Evolutionary conservation across 2,797 vertebrate genomes (phyloP).

Genomic region (Myotis myotis): DNA sequence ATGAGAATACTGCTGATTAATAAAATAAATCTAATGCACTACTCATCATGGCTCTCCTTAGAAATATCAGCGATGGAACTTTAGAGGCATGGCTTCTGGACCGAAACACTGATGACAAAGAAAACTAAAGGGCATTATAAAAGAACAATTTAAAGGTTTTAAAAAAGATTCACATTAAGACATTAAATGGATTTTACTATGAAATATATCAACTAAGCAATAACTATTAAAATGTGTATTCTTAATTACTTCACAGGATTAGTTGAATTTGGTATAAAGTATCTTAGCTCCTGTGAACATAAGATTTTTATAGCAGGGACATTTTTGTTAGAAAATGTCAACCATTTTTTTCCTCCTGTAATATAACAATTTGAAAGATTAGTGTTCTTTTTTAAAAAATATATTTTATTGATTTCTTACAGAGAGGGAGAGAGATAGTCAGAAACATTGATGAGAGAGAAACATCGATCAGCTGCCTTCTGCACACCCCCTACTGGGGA

Average conservation of each 20-base stretch:
- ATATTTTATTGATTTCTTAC: too few relatives aligned
- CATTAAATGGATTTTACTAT: conserved; percentile 35
- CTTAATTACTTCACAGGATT: neutral
- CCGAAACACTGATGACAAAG: neutral
- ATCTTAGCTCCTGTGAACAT: neutral
- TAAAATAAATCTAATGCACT: conserved; percentile 52
- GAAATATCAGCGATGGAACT: neutral
- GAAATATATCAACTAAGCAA: neutral
- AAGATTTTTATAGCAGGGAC: neutral
- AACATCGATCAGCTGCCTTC: too few relatives aligned
- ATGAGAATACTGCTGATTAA: neutral
- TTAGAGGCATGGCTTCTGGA: neutral
- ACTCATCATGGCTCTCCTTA: conserved; percentile 23
- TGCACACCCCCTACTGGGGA: too few relatives aligned
- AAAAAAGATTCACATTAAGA: neutral
- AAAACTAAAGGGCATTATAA: neutral
- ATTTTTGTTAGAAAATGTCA: neutral
- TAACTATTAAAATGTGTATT: neutral
- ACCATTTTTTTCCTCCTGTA: neutral
- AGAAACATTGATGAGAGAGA: too few relatives aligned
- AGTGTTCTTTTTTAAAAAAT: neutral
- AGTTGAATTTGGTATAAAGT: neutral
- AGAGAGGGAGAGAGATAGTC: too few relatives aligned
- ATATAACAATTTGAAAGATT: neutral
- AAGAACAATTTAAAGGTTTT: neutral